Conservation (phyloP, 2,113 vertebrate genomes). For the Gasterosteus nipponicus region DNA sequence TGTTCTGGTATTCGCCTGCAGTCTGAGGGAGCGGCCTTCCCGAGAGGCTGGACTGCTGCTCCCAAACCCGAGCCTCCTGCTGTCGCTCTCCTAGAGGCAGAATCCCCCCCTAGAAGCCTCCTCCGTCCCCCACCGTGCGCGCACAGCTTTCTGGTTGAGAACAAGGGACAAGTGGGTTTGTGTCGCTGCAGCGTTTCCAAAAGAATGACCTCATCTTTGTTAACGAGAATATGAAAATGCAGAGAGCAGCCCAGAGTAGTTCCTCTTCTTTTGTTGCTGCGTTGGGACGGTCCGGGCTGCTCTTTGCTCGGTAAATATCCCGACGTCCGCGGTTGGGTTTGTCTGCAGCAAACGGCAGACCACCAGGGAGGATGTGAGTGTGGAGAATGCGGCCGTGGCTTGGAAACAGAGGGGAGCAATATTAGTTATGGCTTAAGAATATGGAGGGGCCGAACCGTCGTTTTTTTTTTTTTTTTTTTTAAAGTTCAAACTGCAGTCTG, state of each 20-base stretch:
- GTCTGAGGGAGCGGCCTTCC: slow-evolving; percentile 7
- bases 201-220: slow-evolving; percentile 56
- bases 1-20: slow-evolving; percentile 23
- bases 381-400: slow-evolving; percentile 57
- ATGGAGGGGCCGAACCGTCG: slow-evolving; percentile 7
- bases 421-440: slow-evolving; percentile 51
- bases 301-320: slow-evolving; percentile 58
- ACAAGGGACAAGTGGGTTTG: slow-evolving; percentile 46
- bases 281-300: slow-evolving; percentile 32
- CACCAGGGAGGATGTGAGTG: slow-evolving; percentile 48
- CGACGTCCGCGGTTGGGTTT: slow-evolving; percentile 54
- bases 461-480: slow-evolving; percentile 1
- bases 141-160: slow-evolving; percentile 18
- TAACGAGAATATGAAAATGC: slow-evolving; percentile 51
- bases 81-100: slow-evolving; percentile 26
- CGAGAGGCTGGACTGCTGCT: slow-evolving; percentile 13
- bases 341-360: slow-evolving; percentile 68
- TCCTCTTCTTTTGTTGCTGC: background rate
- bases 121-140: slow-evolving; percentile 8
- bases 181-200: slow-evolving; percentile 41
- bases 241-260: slow-evolving; percentile 25
- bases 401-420: slow-evolving; percentile 32
- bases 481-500: background rate
- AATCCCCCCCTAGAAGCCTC: slow-evolving; percentile 18
- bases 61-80: slow-evolving; percentile 43